These are phyloP conservation scores for Callosobruchus maculatus DNA, from an alignment of 2,888 invertebrate genomes.

Conservation along the genomic window DNA sequence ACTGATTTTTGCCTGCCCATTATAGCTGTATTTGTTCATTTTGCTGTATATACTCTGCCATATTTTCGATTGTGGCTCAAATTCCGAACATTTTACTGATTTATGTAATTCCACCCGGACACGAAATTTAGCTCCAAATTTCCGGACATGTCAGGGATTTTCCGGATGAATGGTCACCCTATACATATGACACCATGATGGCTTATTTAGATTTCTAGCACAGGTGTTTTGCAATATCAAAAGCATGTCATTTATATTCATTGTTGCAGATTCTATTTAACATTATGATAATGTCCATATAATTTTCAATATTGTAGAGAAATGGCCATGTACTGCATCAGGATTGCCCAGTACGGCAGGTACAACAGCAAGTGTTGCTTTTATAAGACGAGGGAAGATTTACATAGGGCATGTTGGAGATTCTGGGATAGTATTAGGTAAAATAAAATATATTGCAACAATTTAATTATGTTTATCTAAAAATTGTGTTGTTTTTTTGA, in stretches of 20 bases:
- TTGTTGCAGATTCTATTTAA: conserved; percentile 7
- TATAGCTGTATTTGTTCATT: too few relatives aligned
- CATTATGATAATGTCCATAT: background rate
- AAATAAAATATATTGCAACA: background rate
- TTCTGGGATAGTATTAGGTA: conserved; percentile 76
- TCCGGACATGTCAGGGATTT: too few relatives aligned
- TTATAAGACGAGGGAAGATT: conserved; percentile 89
- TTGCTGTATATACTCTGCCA: too few relatives aligned
- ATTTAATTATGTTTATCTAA: background rate
- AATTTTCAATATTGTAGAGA: conserved; percentile 63
- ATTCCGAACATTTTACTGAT: too few relatives aligned
- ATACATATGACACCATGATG: too few relatives aligned
- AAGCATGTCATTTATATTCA: conserved; percentile 1
- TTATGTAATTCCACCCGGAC: too few relatives aligned
- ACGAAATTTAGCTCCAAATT: too few relatives aligned
- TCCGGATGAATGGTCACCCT: too few relatives aligned
- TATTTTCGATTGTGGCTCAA: too few relatives aligned
- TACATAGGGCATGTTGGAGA: conserved; percentile 99
- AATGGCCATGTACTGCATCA: conserved; percentile 95
- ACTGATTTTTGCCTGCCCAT: too few relatives aligned
- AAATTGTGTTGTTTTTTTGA: background rate
- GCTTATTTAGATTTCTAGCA: too few relatives aligned
- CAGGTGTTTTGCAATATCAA: too few relatives aligned
- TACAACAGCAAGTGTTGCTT: conserved; percentile 94
- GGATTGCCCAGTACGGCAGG: conserved; percentile 96